These are phyloP conservation scores for Ennomos quercinarius DNA, from an alignment of 2,888 invertebrate species.

Conservation along the genomic window DNA sequence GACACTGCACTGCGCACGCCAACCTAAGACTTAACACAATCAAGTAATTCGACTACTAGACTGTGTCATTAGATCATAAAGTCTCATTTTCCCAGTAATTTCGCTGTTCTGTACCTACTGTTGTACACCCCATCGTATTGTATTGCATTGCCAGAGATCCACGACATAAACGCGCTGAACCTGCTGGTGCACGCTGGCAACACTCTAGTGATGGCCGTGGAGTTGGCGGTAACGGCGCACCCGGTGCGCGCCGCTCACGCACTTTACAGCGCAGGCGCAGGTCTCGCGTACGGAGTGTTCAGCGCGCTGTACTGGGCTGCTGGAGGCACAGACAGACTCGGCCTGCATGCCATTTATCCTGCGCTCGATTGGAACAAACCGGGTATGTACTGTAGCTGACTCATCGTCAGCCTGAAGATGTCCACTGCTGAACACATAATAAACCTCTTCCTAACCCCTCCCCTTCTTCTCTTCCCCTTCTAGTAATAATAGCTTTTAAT, in stretches of 20 bases:
- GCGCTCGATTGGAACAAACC: slow-evolving; percentile 91
- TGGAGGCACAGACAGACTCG: slow-evolving; percentile 80
- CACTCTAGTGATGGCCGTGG: slow-evolving; percentile 89
- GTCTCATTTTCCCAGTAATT: no score
- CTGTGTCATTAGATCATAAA: no score
- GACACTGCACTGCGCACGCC: no score
- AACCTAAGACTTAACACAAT: no score
- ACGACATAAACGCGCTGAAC: slow-evolving; percentile 88
- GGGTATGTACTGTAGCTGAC: slow-evolving; percentile 45
- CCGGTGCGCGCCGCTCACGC: slow-evolving; percentile 89
- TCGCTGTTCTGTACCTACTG: no score
- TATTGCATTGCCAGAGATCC: slow-evolving; percentile 72
- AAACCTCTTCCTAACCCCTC: no score
- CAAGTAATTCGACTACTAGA: no score
- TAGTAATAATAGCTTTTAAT: no score
- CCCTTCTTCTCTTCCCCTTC: no score
- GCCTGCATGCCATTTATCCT: slow-evolving; percentile 89
- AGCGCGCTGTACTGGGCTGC: slow-evolving; percentile 79
- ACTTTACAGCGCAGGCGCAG: slow-evolving; percentile 87
- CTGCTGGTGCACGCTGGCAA: slow-evolving; percentile 91
- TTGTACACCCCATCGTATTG: no score
- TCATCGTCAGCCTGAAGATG: no score
- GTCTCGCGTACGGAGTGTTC: slow-evolving; percentile 80
- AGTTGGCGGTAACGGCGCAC: slow-evolving; percentile 89
- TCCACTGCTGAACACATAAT: no score